phyloP scores from a whole-genome alignment of 2,888 invertebrate species.

The Sepiola atlantica region DNA sequence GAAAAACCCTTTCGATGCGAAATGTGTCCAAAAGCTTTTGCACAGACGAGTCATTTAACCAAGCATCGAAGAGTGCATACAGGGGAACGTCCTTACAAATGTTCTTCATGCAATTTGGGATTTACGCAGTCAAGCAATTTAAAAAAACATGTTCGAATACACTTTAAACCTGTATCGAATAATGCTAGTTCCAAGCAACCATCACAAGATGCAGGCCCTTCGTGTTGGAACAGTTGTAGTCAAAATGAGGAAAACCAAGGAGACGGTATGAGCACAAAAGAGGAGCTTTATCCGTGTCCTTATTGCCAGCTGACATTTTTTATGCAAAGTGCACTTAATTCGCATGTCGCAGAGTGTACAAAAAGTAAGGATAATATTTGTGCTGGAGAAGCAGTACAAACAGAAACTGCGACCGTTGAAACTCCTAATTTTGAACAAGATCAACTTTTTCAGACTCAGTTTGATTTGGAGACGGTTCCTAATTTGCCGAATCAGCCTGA shows the following conservation, averaged over 20 bases:
- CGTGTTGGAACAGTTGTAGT: neutral
- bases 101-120: conserved; percentile 10
- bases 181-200: neutral
- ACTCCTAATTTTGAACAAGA: neutral
- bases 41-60: conserved; percentile 58
- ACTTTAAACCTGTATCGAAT: conserved; percentile 12
- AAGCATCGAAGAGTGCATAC: conserved; percentile 61
- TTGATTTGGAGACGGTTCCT: neutral
- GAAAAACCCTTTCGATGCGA: neutral
- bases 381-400: neutral
- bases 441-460: neutral
- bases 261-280: neutral
- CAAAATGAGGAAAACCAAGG: neutral
- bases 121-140: conserved; percentile 41
- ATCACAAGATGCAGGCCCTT: neutral
- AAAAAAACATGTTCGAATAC: conserved; percentile 4
- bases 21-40: neutral
- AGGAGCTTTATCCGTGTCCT: neutral
- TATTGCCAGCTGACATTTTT: neutral
- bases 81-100: conserved; percentile 50
- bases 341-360: neutral
- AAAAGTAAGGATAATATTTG: neutral
- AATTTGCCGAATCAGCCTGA: neutral
- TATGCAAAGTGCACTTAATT: neutral
- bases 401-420: neutral